phyloP scores from a whole-genome alignment of 2,113 vertebrate genomes.

The Rhipidura dahli region DNA sequence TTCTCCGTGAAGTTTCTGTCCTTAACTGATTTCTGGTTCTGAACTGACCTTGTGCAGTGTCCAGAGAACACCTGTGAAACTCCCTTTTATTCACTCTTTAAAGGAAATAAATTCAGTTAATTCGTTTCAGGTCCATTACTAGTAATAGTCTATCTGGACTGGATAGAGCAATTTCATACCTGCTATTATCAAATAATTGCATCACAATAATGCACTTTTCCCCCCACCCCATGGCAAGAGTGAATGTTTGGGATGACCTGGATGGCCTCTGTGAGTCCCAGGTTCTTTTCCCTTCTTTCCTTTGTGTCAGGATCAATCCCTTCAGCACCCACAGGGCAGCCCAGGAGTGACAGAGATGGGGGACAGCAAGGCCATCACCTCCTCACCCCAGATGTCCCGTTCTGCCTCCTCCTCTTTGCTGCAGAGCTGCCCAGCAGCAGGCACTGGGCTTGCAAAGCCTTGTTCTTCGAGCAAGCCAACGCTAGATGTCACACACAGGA shows the following conservation, averaged over 20 bases:
- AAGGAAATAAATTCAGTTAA: neutral
- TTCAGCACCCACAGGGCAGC: neutral
- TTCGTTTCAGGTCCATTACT: neutral
- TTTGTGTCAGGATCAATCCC: neutral
- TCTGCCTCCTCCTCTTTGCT: neutral
- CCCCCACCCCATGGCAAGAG: fast-evolving
- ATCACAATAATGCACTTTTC: fast-evolving
- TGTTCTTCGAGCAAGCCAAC: neutral
- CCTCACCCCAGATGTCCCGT: fast-evolving
- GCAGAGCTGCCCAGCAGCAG: neutral
- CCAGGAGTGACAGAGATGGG: too few species aligned
- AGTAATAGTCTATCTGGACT: neutral
- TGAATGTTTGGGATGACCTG: neutral
- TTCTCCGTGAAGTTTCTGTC: neutral
- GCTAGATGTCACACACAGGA: conserved; percentile 69
- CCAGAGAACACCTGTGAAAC: neutral
- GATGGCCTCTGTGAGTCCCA: neutral
- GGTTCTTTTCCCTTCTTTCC: neutral
- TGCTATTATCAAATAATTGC: neutral
- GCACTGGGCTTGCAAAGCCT: fast-evolving
- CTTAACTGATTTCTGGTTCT: neutral
- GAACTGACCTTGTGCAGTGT: neutral
- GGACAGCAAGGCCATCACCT: neutral
- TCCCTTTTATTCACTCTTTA: neutral
- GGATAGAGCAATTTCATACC: neutral